Evolutionary conservation across 1,140 invertebrate species (phyloP), one percentile per base, ranked within the genome.

Genomic region (Drosophila gunungcola): DNA sequence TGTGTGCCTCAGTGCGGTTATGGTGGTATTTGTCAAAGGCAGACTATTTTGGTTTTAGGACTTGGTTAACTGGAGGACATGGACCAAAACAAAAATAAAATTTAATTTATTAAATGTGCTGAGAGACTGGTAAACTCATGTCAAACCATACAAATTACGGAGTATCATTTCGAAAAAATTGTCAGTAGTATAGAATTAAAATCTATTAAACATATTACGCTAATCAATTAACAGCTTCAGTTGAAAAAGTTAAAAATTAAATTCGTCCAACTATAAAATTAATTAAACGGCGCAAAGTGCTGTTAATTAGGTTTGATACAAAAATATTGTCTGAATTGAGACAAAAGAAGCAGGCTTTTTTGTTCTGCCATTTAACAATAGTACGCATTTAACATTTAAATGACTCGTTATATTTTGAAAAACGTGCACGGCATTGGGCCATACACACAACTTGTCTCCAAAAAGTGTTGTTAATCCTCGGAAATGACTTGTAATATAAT

Each of bases 251-350:
- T 38, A 53, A 25, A 13, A 39, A 49, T 49, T 16, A 16, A 48
- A 25, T 16, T 39, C 34, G 9, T n/a, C 29, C 57, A 62, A 41
- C 34, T 55, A 54, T n/a, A 10, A 52, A 41, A 34, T 13, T 16
- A 39, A 39, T 54, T 62, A 36, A 9, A 16, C 38, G 48, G 7
- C 43, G 52, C 57, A 13, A 51, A 34, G 29, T 51, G n/a, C 4
- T 29, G 48, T 51, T 73, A 80, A 81, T 68, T 77, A 77, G 64
- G 43, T 70, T 65, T 60, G 53, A 11, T 9, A 27, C 27, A 52
- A 36, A 11, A 21, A 16, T 21, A 51, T 3, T 12, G 4, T 16
- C 12, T n/a, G 12, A n/a, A 39, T 29, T 41, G 25, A 48, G 0
- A 32, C 12, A 13, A 32, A 9, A 13, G 46, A 2, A 32, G 21